These are phyloP conservation scores for Uria aalge DNA, from an alignment of 2,113 vertebrate genomes.

Conservation along the genomic window DNA sequence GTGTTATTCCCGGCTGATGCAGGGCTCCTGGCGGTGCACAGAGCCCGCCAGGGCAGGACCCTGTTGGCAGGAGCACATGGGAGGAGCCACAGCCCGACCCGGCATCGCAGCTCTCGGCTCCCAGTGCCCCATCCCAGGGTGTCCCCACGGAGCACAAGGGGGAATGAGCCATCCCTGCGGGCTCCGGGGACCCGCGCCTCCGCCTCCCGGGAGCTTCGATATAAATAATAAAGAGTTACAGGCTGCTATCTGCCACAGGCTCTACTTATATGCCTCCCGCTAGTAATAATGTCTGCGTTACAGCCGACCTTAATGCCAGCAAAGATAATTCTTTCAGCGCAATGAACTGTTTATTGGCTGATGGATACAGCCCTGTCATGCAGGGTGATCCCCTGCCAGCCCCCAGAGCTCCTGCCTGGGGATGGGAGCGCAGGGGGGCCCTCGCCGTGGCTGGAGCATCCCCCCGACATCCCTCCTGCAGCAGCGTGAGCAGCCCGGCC, in stretches of 20 bases:
- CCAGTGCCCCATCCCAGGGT: rapidly evolving
- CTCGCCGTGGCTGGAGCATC: not conserved
- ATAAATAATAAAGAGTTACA: not conserved
- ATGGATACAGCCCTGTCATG: not conserved
- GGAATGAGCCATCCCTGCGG: rapidly evolving
- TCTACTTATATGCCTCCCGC: not conserved
- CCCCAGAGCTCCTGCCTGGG: not conserved
- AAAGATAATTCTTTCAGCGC: not conserved
- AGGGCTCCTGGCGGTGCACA: rapidly evolving
- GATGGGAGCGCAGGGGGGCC: rapidly evolving
- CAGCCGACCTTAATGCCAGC: not conserved
- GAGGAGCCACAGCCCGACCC: too few relatives aligned
- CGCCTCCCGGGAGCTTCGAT: not conserved
- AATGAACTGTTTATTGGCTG: not conserved
- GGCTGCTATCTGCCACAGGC: not conserved
- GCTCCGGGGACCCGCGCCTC: rapidly evolving
- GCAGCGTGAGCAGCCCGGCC: rapidly evolving
- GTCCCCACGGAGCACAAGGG: rapidly evolving
- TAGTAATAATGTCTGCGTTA: not conserved
- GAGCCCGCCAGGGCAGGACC: not conserved
- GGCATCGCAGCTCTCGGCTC: rapidly evolving
- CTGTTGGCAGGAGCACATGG: rapidly evolving
- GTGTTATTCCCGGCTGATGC: rapidly evolving
- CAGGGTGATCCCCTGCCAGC: not conserved
- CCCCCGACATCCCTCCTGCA: not conserved